These are phyloP conservation scores for Nasonovia ribisnigri DNA, from an alignment of 2,888 invertebrate genomes.

Conservation along the genomic window DNA sequence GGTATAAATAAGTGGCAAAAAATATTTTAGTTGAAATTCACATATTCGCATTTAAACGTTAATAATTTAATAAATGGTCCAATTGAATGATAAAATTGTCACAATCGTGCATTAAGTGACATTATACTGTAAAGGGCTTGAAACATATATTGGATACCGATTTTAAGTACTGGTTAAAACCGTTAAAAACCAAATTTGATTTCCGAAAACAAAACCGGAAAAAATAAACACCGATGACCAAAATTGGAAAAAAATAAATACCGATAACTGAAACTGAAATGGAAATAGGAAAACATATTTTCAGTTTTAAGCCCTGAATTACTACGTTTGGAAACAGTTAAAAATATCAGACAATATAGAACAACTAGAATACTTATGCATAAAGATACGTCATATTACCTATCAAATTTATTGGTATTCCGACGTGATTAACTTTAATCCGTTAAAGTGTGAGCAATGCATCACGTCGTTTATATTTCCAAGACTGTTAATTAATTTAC, in stretches of 20 bases:
- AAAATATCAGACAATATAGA: background rate
- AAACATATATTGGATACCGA: too few relatives aligned
- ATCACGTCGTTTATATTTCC: background rate
- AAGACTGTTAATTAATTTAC: background rate
- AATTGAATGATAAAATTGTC: background rate
- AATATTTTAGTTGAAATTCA: background rate
- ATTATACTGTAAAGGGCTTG: too few relatives aligned
- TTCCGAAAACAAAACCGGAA: too few relatives aligned
- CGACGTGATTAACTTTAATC: background rate
- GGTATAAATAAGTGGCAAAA: background rate
- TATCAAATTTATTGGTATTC: background rate
- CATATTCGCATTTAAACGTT: background rate
- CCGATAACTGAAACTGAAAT: too few relatives aligned
- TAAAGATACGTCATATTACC: background rate
- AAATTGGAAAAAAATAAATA: too few relatives aligned
- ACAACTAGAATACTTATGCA: background rate
- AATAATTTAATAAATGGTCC: background rate
- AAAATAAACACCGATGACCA: too few relatives aligned
- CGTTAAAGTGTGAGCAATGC: background rate
- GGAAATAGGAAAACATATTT: too few relatives aligned
- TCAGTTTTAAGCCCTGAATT: too few relatives aligned
- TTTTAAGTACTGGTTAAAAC: too few relatives aligned
- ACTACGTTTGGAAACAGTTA: background rate
- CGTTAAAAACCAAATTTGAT: too few relatives aligned
- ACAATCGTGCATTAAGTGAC: background rate